Evolutionary conservation across 2,113 vertebrate genomes (phyloP).

Genomic region (Dicrurus megarhynchus): DNA sequence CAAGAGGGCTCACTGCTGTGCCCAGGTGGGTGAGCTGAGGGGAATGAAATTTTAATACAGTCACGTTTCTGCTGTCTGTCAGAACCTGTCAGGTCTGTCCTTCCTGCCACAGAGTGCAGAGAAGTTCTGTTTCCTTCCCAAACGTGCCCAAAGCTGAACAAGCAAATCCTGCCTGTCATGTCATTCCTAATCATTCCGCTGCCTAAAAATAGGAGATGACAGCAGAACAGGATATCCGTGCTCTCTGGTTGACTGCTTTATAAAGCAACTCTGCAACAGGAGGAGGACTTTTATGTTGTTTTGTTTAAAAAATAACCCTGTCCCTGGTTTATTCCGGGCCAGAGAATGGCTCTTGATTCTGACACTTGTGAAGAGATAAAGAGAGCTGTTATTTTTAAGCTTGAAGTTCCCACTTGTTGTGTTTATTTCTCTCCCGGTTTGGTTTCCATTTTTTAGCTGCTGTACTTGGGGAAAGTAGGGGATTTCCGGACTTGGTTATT

Average conservation of each 20-base stretch:
- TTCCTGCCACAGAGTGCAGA: background rate
- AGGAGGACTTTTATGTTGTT: background rate
- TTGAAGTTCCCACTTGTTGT: conserved; percentile 17
- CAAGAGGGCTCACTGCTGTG: background rate
- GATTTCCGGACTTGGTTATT: conserved; percentile 24
- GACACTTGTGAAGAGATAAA: background rate
- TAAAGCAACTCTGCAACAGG: background rate
- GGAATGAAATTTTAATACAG: background rate
- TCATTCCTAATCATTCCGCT: background rate
- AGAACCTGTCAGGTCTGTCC: background rate
- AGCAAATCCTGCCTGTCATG: conserved; percentile 16
- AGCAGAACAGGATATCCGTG: conserved; percentile 3
- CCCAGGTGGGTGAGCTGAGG: background rate
- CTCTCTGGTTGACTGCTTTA: background rate
- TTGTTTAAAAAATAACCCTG: background rate
- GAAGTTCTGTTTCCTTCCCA: background rate
- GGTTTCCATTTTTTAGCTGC: conserved; percentile 25
- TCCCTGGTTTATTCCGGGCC: conserved; percentile 12
- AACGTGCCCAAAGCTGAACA: conserved; percentile 10
- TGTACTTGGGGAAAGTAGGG: conserved; percentile 3
- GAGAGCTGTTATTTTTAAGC: conserved; percentile 45
- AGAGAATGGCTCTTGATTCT: background rate
- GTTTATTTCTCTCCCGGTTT: conserved; percentile 10
- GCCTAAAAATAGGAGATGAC: background rate
- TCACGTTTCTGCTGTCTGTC: background rate